Percentiles rank a stretch among this genome's conserved stretches.
These are phyloP conservation scores for Drosophila prolongata DNA, from an alignment of 2,888 invertebrate species.

Conservation along the genomic window DNA sequence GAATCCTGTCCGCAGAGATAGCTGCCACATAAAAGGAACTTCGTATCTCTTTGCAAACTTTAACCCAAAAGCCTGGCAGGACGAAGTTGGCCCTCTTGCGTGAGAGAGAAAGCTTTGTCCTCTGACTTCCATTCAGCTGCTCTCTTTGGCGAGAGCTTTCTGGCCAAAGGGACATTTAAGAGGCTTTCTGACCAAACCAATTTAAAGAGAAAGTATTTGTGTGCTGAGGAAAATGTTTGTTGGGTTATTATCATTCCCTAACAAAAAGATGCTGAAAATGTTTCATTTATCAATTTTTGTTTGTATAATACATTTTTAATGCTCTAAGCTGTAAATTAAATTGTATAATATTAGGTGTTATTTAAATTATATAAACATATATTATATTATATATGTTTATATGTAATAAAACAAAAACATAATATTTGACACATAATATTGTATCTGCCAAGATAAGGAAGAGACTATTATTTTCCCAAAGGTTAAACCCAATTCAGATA, in stretches of 20 bases:
- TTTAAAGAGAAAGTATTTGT: neutral
- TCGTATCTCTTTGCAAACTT: conserved; percentile 44
- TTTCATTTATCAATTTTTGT: too few species aligned
- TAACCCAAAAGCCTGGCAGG: conserved; percentile 55
- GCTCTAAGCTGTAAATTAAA: too few species aligned
- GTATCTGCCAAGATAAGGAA: too few species aligned
- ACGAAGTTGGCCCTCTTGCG: conserved; percentile 2
- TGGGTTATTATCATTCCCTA: conserved; percentile 9
- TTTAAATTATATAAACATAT: too few species aligned
- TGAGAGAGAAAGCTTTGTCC: conserved; percentile 34
- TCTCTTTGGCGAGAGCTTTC: conserved; percentile 37
- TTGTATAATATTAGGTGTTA: too few species aligned
- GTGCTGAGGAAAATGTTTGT: conserved; percentile 14
- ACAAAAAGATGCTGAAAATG: too few species aligned
- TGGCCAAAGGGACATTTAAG: conserved; percentile 2
- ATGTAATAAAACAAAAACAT: too few species aligned
- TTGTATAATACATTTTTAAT: too few species aligned
- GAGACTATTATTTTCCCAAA: too few species aligned
- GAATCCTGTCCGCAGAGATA: conserved; percentile 51
- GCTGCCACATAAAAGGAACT: conserved; percentile 17
- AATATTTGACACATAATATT: too few species aligned
- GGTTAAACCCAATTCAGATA: too few species aligned
- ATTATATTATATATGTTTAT: too few species aligned
- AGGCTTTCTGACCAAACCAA: neutral
- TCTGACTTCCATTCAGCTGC: conserved; percentile 66